Evolutionary conservation across 2,113 vertebrate genomes (phyloP).

Genomic region (Coreoperca whiteheadi): DNA sequence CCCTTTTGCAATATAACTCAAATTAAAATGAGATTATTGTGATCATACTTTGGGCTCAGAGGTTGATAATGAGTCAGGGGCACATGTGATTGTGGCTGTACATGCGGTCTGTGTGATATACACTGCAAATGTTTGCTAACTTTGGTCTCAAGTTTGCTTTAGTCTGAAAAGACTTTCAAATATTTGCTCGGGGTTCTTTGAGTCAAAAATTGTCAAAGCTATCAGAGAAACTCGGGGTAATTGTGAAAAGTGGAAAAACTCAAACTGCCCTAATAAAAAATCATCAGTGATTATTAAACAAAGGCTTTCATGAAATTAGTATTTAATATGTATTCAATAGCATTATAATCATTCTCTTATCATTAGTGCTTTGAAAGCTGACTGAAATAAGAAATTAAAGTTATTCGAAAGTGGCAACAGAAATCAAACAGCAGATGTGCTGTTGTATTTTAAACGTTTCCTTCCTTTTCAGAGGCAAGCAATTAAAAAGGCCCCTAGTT

Average conservation of each 20-base stretch:
- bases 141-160: conserved; percentile 70
- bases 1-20: conserved; percentile 70
- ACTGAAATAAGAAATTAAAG: conserved; percentile 51
- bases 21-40: conserved; percentile 83
- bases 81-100: conserved; percentile 62
- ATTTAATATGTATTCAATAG: conserved; percentile 61
- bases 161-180: conserved; percentile 67
- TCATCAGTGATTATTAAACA: conserved; percentile 57
- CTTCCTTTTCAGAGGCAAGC: conserved; percentile 51
- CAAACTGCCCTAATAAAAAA: conserved; percentile 51
- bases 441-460: conserved; percentile 47
- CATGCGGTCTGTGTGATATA: conserved; percentile 63
- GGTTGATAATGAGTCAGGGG: conserved; percentile 72
- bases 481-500: conserved; percentile 67
- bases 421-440: conserved; percentile 59
- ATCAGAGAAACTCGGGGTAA: conserved; percentile 39
- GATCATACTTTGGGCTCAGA: conserved; percentile 71
- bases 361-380: conserved; percentile 54
- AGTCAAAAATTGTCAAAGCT: conserved; percentile 69
- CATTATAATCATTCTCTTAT: conserved; percentile 57
- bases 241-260: conserved; percentile 41
- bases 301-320: conserved; percentile 48
- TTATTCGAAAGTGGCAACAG: conserved; percentile 52
- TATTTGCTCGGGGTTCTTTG: conserved; percentile 68
- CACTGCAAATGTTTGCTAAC: conserved; percentile 75